Percentiles rank a stretch among this genome's conserved stretches.
Evolutionary conservation across 2,888 invertebrate genomes (phyloP).

Genomic region (Melitaea athalia): DNA sequence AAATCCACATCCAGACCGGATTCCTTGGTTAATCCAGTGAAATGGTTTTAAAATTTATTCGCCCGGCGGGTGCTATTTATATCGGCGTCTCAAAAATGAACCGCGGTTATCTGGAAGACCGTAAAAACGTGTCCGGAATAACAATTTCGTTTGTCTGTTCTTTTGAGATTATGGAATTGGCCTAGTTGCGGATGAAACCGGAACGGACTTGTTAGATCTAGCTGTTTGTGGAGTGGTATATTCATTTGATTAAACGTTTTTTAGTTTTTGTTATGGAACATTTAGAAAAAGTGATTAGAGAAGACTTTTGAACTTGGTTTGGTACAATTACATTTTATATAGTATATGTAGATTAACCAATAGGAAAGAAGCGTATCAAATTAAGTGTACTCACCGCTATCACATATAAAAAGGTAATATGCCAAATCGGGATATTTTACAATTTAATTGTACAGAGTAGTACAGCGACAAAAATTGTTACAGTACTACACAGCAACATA

Average conservation of each 20-base stretch:
- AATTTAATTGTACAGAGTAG: no score
- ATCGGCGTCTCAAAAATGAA: conserved; percentile 78
- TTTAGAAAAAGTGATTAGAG: no score
- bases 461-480: no score
- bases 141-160: conserved; percentile 50
- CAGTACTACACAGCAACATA: no score
- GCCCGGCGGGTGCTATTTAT: conserved; percentile 76
- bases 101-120: conserved; percentile 75
- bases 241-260: no score
- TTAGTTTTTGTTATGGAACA: background rate
- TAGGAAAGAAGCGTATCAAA: no score
- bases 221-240: background rate
- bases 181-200: conserved; percentile 26
- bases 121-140: conserved; percentile 73
- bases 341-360: no score
- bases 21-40: conserved; percentile 50
- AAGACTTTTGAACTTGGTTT: no score
- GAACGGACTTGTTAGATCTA: background rate
- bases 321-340: no score
- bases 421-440: no score
- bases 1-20: conserved; percentile 36
- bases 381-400: no score
- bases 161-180: conserved; percentile 34
- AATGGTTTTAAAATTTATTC: conserved; percentile 78
- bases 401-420: no score